phyloP scores from a whole-genome alignment of 2,113 vertebrate species.

The Macquaria australasica region DNA sequence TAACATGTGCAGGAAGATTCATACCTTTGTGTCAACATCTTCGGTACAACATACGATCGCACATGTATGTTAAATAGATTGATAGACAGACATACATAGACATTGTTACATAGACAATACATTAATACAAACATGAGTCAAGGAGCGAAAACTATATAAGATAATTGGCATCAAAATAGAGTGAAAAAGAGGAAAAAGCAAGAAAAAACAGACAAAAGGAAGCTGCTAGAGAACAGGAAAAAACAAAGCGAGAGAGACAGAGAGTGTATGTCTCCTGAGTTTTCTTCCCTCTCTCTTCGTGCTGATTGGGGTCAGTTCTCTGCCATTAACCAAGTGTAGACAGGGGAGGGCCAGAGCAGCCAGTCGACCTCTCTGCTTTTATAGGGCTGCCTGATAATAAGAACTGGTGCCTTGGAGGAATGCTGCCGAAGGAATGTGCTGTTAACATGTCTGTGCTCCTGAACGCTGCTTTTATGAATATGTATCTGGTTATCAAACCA shows the following conservation, averaged over 20 bases:
- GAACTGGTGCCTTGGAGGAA: conserved; percentile 77
- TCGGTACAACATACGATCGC: not conserved
- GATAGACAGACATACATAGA: not conserved
- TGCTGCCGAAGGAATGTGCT: conserved; percentile 64
- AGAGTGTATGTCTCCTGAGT: conserved; percentile 33
- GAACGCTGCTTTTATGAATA: conserved; percentile 57
- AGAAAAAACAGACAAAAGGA: not conserved
- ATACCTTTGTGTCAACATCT: conserved; percentile 31
- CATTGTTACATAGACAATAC: not conserved
- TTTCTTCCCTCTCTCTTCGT: conserved; percentile 8
- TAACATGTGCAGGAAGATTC: conserved; percentile 39
- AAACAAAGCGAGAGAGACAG: conserved; percentile 10
- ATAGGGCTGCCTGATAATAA: conserved; percentile 75
- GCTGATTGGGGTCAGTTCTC: conserved; percentile 72
- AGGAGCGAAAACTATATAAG: not conserved
- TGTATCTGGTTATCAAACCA: conserved; percentile 54
- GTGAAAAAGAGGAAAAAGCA: not conserved
- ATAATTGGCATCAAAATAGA: not conserved
- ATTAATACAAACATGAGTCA: not conserved
- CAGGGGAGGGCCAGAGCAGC: conserved; percentile 43
- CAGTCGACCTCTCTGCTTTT: conserved; percentile 64
- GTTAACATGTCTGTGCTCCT: conserved; percentile 51
- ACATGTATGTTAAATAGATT: not conserved
- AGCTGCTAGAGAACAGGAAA: not conserved
- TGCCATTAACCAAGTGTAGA: conserved; percentile 69